Evolutionary conservation across 2,888 invertebrate genomes (phyloP).

Genomic region (Drosophila pseudotakahashii): DNA sequence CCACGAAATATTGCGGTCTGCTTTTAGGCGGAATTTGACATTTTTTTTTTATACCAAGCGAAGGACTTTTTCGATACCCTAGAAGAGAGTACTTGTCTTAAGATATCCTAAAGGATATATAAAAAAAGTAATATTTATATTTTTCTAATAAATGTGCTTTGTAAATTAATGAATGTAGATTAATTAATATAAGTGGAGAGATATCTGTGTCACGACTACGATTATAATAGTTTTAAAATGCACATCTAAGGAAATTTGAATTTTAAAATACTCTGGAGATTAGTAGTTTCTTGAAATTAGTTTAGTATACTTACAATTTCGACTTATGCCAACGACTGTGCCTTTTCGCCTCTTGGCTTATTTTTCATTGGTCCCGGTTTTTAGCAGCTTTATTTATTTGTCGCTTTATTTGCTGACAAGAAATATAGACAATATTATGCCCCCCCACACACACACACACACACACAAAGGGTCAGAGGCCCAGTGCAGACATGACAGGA

Average conservation of each 20-base stretch:
- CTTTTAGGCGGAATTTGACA: slow-evolving; percentile 79
- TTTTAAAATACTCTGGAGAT: no score
- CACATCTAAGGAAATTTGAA: no score
- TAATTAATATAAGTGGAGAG: no score
- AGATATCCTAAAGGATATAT: background rate
- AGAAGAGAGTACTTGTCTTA: background rate
- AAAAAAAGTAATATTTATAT: background rate
- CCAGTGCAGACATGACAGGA: slow-evolving; percentile 67
- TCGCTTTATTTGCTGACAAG: slow-evolving; percentile 80
- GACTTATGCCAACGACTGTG: background rate
- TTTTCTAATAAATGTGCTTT: no score
- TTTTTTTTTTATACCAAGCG: slow-evolving; percentile 61
- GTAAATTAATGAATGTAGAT: no score
- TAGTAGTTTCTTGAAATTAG: background rate
- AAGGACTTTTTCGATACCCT: slow-evolving; percentile 10
- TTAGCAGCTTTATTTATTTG: slow-evolving; percentile 77
- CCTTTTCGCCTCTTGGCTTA: slow-evolving; percentile 49
- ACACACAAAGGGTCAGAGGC: slow-evolving; percentile 26
- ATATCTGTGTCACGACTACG: no score
- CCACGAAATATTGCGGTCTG: slow-evolving; percentile 75
- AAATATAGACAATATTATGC: slow-evolving; percentile 79
- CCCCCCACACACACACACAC: slow-evolving; percentile 34
- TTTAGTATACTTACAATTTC: background rate
- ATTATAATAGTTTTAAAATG: no score
- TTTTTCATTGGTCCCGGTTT: slow-evolving; percentile 66